These are phyloP conservation scores for Natator depressus DNA, from an alignment of 2,113 vertebrate species.

Conservation along the genomic window DNA sequence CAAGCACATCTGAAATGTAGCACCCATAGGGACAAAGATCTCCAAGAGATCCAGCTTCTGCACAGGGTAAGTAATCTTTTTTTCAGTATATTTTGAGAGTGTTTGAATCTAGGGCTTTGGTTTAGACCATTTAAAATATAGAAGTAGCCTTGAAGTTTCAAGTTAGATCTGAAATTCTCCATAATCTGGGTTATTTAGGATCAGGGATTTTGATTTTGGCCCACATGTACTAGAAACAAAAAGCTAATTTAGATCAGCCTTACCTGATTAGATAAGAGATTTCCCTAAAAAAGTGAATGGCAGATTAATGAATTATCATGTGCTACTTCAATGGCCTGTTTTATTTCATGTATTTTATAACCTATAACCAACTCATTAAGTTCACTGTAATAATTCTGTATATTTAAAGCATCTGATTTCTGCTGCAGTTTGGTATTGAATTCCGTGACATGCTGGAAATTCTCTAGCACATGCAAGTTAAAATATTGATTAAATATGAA, in stretches of 20 bases:
- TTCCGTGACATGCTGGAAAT: neutral
- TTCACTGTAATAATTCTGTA: neutral
- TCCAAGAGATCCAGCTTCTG: too few species aligned
- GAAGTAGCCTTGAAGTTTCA: neutral
- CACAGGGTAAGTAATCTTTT: too few species aligned
- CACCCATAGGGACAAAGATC: too few species aligned
- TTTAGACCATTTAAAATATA: neutral
- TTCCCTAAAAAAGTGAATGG: neutral
- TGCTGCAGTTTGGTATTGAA: accelerated
- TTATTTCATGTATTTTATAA: neutral
- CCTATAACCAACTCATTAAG: neutral
- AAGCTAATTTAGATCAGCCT: neutral
- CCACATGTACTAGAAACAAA: too few species aligned
- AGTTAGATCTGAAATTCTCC: neutral
- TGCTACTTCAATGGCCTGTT: accelerated
- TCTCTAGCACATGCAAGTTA: neutral
- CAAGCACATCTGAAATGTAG: too few species aligned
- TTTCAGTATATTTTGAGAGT: neutral
- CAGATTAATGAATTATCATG: neutral
- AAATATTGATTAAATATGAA: neutral
- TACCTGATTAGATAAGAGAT: too few species aligned
- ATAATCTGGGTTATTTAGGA: neutral
- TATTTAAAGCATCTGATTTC: neutral
- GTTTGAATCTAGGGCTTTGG: accelerated
- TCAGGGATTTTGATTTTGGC: neutral